Percentiles rank a stretch among this genome's conserved stretches.
These are phyloP conservation scores for Anarsia innoxiella DNA, from an alignment of 2,888 invertebrate genomes.

Conservation along the genomic window DNA sequence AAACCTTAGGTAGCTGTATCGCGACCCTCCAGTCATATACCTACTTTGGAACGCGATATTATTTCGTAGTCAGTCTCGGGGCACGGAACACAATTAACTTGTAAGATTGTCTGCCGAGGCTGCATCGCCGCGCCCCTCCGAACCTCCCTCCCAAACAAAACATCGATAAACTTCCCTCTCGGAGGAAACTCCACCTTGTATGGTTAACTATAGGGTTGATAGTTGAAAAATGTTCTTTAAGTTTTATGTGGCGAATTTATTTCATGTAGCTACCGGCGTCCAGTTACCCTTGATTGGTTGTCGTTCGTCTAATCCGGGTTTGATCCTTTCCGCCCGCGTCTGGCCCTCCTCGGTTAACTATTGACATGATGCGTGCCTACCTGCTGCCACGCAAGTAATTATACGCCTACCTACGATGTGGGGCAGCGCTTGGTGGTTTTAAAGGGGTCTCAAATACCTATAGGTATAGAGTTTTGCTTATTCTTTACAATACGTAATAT, in stretches of 20 bases:
- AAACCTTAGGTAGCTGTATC: no score
- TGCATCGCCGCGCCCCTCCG: conserved; percentile 67
- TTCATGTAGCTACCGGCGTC: conserved; percentile 74
- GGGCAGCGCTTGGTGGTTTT: no score
- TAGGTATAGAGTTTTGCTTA: no score
- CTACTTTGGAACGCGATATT: conserved; percentile 50
- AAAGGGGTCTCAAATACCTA: no score
- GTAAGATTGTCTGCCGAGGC: conserved; percentile 75
- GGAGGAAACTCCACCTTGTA: conserved; percentile 32
- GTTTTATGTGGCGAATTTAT: conserved; percentile 74
- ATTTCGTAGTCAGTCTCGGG: conserved; percentile 63
- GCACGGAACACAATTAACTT: conserved; percentile 76
- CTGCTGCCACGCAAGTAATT: conserved; percentile 37
- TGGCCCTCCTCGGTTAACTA: conserved; percentile 72
- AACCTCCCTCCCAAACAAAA: conserved; percentile 73
- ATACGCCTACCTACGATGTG: not conserved
- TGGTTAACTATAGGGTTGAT: conserved; percentile 24
- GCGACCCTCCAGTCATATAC: not conserved
- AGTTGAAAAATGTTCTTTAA: conserved; percentile 32
- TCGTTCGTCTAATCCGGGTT: conserved; percentile 81
- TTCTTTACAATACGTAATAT: no score
- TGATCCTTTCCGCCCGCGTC: conserved; percentile 78
- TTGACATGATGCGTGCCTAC: conserved; percentile 66
- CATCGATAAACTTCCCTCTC: conserved; percentile 62
- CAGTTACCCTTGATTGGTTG: conserved; percentile 81